Evolutionary conservation across 2,888 invertebrate genomes (phyloP).

Genomic region (Pyrgus malvae): DNA sequence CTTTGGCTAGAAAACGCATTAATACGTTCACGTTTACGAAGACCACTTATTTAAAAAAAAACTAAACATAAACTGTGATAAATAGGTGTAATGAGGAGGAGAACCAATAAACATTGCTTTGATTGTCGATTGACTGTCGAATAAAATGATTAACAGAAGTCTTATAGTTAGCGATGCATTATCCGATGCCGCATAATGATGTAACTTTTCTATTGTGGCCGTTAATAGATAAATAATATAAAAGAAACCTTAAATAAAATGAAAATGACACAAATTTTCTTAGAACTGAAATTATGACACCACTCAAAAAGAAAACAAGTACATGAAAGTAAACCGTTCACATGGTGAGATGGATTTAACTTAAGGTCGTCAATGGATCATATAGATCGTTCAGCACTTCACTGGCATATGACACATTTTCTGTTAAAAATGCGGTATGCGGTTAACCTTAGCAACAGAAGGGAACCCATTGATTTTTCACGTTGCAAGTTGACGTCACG

Average conservation of each 20-base stretch:
- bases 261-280: slow-evolving; percentile 29
- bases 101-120: too few relatives aligned
- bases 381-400: slow-evolving; percentile 59
- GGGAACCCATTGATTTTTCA: slow-evolving; percentile 78
- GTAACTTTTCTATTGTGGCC: slow-evolving; percentile 2
- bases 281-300: slow-evolving; percentile 68
- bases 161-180: background rate
- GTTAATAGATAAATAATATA: background rate
- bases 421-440: slow-evolving; percentile 78
- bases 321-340: slow-evolving; percentile 70
- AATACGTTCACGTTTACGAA: too few relatives aligned
- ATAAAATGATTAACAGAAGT: background rate
- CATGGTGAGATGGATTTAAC: slow-evolving; percentile 53
- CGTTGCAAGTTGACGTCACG: slow-evolving; percentile 72
- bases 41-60: too few relatives aligned
- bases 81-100: too few relatives aligned
- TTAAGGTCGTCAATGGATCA: slow-evolving; percentile 43
- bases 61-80: too few relatives aligned
- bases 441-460: slow-evolving; percentile 67
- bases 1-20: too few relatives aligned
- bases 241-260: slow-evolving; percentile 2
- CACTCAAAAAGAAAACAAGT: slow-evolving; percentile 52
- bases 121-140: too few relatives aligned
- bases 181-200: slow-evolving; percentile 15
- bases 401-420: slow-evolving; percentile 76